phyloP scores from a whole-genome alignment of 2,797 vertebrate genomes.

The Poeciliopsis presidionis region DNA sequence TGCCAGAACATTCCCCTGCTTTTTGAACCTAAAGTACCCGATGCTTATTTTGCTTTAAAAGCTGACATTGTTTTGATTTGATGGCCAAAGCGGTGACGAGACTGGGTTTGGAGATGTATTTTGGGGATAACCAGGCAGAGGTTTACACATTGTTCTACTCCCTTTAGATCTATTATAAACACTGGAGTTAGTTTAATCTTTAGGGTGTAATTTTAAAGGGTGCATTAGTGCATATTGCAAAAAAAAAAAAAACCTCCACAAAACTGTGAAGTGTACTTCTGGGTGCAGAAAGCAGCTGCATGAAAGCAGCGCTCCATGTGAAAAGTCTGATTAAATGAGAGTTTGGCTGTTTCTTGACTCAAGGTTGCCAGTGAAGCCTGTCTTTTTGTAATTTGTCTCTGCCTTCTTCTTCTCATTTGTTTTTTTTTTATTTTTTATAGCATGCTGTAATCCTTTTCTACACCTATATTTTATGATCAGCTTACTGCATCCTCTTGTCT shows the following conservation, averaged over 20 bases:
- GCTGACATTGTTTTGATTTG: conserved; percentile 62
- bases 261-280: conserved; percentile 26
- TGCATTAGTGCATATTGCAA: conserved; percentile 43
- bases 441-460: conserved; percentile 35
- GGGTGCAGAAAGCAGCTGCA: conserved; percentile 8
- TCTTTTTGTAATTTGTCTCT: conserved; percentile 28
- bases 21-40: conserved; percentile 15
- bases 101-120: conserved; percentile 51
- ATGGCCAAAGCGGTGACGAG: conserved; percentile 40
- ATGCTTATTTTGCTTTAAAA: conserved; percentile 62
- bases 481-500: conserved; percentile 19
- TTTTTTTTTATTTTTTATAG: conserved; percentile 31
- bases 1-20: conserved; percentile 19
- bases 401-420: conserved; percentile 34
- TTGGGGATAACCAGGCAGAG: conserved; percentile 53
- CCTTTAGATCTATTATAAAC: conserved; percentile 63
- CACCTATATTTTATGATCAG: conserved; percentile 20
- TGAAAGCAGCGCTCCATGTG: conserved; percentile 24
- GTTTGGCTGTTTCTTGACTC: conserved; percentile 41
- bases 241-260: background rate
- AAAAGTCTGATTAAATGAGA: conserved; percentile 44
- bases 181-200: conserved; percentile 69
- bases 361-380: conserved; percentile 38
- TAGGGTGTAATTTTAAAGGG: conserved; percentile 30
- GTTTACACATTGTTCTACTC: conserved; percentile 67